Conservation (phyloP, 2,888 invertebrate species). For the Lithodes maja region DNA sequence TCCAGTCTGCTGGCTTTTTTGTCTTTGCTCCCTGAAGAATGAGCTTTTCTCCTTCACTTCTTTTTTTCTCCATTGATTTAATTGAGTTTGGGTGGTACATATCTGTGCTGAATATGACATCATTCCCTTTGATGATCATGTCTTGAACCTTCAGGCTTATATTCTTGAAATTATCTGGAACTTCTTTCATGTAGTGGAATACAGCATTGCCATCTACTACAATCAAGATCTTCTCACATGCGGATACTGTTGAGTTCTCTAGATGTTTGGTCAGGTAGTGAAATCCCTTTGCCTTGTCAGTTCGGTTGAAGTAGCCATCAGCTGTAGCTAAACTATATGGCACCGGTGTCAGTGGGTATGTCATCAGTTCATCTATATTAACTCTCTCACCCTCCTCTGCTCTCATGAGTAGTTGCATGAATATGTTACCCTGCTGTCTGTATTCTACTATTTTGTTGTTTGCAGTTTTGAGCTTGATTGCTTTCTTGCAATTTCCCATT, state of each 20-base stretch:
- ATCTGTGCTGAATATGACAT: conserved; percentile 18
- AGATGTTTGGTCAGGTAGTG: no score
- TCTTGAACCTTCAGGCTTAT: not conserved
- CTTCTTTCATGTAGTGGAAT: not conserved
- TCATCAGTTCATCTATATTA: not conserved
- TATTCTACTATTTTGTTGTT: conserved; percentile 10
- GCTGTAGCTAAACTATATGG: no score
- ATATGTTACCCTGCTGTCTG: not conserved
- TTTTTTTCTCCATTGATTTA: not conserved
- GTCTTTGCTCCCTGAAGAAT: conserved; percentile 14
- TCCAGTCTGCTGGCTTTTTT: conserved; percentile 19
- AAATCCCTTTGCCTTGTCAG: no score
- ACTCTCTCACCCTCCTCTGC: not conserved
- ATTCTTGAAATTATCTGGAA: conserved; percentile 8
- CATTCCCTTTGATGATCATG: not conserved
- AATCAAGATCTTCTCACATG: not conserved
- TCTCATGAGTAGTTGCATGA: not conserved
- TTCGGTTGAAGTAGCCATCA: no score
- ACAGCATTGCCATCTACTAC: not conserved
- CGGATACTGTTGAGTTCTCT: not conserved
- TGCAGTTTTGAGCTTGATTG: not conserved
- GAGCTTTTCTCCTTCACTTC: not conserved
- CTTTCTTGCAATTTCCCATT: conserved; percentile 9
- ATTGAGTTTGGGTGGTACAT: not conserved
- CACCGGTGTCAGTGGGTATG: no score